These are phyloP conservation scores for Baronia brevicornis DNA, from an alignment of 2,888 invertebrate genomes.

Conservation along the genomic window DNA sequence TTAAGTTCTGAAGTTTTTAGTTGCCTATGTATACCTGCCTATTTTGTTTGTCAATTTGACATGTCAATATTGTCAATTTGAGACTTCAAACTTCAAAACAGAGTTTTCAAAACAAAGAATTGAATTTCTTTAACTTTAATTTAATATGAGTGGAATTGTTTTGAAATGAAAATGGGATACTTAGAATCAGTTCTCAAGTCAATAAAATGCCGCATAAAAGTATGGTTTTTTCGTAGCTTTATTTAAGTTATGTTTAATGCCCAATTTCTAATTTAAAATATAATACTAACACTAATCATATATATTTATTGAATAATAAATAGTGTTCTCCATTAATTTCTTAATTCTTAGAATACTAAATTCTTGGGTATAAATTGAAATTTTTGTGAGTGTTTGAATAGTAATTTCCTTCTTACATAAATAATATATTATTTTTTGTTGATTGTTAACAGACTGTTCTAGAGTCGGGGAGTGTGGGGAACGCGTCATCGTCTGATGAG, in stretches of 20 bases:
- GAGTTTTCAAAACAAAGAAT: no score
- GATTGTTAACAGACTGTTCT: slow-evolving; percentile 78
- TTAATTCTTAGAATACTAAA: no score
- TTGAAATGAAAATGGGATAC: slow-evolving; percentile 28
- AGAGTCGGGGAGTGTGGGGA: slow-evolving; percentile 78
- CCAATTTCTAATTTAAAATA: not conserved
- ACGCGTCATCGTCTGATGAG: slow-evolving; percentile 78
- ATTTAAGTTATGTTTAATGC: no score
- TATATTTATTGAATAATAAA: not conserved
- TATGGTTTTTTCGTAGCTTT: slow-evolving; percentile 2
- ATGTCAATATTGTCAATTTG: no score
- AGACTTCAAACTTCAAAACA: no score
- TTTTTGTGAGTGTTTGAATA: slow-evolving; percentile 15
- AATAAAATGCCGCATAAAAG: slow-evolving; percentile 8
- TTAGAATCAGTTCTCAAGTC: slow-evolving; percentile 23
- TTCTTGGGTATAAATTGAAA: no score
- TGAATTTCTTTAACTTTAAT: no score
- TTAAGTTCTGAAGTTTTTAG: no score
- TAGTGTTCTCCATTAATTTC: no score
- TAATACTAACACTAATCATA: not conserved
- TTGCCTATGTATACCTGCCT: no score
- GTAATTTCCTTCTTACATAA: not conserved
- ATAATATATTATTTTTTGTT: slow-evolving; percentile 13
- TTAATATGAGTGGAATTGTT: slow-evolving; percentile 27
- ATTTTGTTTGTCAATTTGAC: no score